Base-by-base conservation (phyloP, 2,888 invertebrate species). In the Pachycephus smyrnensis region DNA sequence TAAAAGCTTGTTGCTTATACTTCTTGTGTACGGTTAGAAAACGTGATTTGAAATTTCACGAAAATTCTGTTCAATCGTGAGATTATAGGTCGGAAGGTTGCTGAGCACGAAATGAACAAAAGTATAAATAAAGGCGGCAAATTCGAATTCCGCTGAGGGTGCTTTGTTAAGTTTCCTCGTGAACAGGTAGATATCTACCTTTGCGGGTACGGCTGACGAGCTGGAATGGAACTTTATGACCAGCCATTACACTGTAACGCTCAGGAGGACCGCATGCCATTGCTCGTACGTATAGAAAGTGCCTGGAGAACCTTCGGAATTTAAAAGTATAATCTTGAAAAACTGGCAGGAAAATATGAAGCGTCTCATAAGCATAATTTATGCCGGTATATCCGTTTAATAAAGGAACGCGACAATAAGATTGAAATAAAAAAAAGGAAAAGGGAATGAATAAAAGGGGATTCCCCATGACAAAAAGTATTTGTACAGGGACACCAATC, bases 311-410 rank as follows among this genome's bases (percentile, higher is more conserved):
- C 33, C 36, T 35, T 30, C 73, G 79, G 74, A 83, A 85, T 85
- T 85, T 85, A 85, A 85, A 85, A 85, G 85, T 85, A 85, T 85
- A 85, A 85, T 85, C 86, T 73, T 85, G 86, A 85, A 86, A 86
- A 84, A 86, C 82, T 84, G 85, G 76, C 81, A 75, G 78, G 83
- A 86, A 86, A 85, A 86, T 85, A 86, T 83, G 83, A 86, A 86
- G 82, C 84, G 82, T 82, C 85, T 86, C 85, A 86, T 86, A 86
- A 86, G 85, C 85, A 86, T 86, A 86, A 86, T 86, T 86, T 86
- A 86, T 86, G 84, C 86, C 79, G 80, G 81, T 84, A 84, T 83
- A 83, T 82, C 79, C 73, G 80, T 80, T 85, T 85, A 85, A 86
- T 85, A 85, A 85, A 85, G 85, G 79, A 75, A 80, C 71, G 31